Percentiles rank a stretch among this genome's conserved stretches.
These are phyloP conservation scores for Corydoras sp. DNA, from an alignment of 2,113 vertebrate genomes.

Conservation along the genomic window DNA sequence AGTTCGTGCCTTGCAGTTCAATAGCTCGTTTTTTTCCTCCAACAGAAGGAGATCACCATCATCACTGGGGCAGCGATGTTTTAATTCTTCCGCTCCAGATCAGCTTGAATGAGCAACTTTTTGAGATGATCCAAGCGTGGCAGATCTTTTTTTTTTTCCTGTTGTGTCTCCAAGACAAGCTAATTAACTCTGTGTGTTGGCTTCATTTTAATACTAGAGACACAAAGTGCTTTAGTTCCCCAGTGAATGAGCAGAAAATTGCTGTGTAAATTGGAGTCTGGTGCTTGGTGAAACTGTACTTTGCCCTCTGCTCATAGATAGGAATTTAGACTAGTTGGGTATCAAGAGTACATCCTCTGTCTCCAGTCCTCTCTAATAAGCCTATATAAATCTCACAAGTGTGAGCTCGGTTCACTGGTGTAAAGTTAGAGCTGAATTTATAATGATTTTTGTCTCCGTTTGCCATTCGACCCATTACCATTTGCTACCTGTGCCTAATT, in stretches of 20 bases:
- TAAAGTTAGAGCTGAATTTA: slow-evolving; percentile 40
- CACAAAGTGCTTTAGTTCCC: slow-evolving; percentile 39
- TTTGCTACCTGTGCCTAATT: slow-evolving; percentile 26
- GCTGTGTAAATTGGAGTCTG: slow-evolving; percentile 46
- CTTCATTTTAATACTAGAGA: slow-evolving; percentile 46
- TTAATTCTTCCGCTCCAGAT: slow-evolving; percentile 40
- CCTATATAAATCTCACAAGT: slow-evolving; percentile 39
- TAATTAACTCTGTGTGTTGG: slow-evolving; percentile 48
- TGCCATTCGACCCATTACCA: slow-evolving; percentile 5
- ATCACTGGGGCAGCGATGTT: slow-evolving; percentile 39
- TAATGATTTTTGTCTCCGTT: slow-evolving; percentile 25
- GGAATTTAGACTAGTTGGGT: slow-evolving; percentile 32
- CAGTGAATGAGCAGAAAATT: slow-evolving; percentile 43
- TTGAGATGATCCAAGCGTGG: slow-evolving; percentile 37
- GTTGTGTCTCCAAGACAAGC: slow-evolving; percentile 41
- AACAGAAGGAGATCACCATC: slow-evolving; percentile 41
- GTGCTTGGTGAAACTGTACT: slow-evolving; percentile 33
- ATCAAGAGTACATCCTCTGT: slow-evolving; percentile 24
- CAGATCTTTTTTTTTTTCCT: slow-evolving; percentile 17
- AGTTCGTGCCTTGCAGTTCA: slow-evolving; percentile 29
- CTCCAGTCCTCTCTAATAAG: slow-evolving; percentile 42
- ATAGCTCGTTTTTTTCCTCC: slow-evolving; percentile 13
- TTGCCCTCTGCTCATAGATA: slow-evolving; percentile 39
- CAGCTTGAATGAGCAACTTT: slow-evolving; percentile 44
- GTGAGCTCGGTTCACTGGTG: slow-evolving; percentile 26